phyloP scores from a whole-genome alignment of 2,888 invertebrate genomes.

The Leptinotarsa tumamoca region DNA sequence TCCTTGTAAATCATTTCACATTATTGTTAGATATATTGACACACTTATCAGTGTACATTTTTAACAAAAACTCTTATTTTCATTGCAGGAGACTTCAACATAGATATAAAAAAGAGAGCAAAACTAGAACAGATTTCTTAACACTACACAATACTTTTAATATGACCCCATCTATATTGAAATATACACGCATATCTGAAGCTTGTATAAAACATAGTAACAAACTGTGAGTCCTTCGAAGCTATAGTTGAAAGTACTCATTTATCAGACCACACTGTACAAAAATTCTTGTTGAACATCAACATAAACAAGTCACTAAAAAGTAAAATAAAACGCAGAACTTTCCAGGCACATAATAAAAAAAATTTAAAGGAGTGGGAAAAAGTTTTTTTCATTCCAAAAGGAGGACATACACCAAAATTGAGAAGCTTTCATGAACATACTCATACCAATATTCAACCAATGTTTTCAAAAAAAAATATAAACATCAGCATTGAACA shows the following conservation, averaged over 20 bases:
- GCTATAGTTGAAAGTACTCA: slow-evolving; percentile 11
- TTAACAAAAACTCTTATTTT: too few species aligned
- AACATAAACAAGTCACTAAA: slow-evolving; percentile 14
- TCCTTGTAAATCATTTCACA: too few species aligned
- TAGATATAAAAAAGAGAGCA: too few species aligned
- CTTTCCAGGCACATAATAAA: background rate
- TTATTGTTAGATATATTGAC: too few species aligned
- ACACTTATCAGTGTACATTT: too few species aligned
- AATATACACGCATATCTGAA: slow-evolving; percentile 21
- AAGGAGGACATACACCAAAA: slow-evolving; percentile 6
- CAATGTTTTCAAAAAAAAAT: slow-evolving; percentile 9
- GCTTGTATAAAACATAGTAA: slow-evolving; percentile 10
- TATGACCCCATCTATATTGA: slow-evolving; percentile 8
- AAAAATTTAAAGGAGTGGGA: slow-evolving; percentile 11
- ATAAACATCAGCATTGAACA: slow-evolving; percentile 9
- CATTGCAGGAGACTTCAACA: too few species aligned
- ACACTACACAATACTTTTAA: slow-evolving; percentile 9
- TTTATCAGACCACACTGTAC: background rate
- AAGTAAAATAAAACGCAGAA: slow-evolving; percentile 19
- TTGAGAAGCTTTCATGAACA: slow-evolving; percentile 13
- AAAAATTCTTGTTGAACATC: background rate
- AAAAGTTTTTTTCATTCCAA: slow-evolving; percentile 17
- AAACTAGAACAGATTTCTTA: background rate
- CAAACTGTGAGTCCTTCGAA: slow-evolving; percentile 11
- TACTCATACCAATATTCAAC: slow-evolving; percentile 15